phyloP scores from a whole-genome alignment of 2,888 invertebrate genomes.

The Cantharis flavilabris region DNA sequence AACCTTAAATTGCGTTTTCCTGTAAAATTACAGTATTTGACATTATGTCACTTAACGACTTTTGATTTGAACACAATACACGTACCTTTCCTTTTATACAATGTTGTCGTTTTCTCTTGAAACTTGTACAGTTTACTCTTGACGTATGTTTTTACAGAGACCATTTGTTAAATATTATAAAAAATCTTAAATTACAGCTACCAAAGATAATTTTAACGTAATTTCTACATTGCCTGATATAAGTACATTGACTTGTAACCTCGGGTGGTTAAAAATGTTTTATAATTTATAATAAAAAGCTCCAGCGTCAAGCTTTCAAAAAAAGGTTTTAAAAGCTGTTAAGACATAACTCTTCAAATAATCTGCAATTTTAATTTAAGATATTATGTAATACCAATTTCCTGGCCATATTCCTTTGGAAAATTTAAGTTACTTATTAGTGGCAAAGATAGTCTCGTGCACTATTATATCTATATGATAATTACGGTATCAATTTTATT shows the following conservation, averaged over 20 bases:
- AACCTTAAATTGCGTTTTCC: not conserved
- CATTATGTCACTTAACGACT: not conserved
- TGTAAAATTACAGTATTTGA: not conserved
- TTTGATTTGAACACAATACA: not conserved
- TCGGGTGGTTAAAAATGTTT: no score
- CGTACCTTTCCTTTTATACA: not conserved
- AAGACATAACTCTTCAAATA: not conserved
- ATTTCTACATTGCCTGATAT: no score
- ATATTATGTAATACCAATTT: not conserved
- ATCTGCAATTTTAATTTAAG: not conserved
- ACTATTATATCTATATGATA: no score
- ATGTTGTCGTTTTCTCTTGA: not conserved
- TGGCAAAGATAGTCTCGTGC: no score
- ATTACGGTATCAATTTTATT: no score
- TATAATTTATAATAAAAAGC: no score
- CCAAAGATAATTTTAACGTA: no score
- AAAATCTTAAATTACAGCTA: no score
- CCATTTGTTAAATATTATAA: not conserved
- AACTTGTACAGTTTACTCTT: not conserved
- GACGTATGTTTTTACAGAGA: not conserved
- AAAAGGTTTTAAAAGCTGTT: not conserved
- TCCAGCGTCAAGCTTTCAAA: no score
- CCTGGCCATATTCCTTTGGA: not conserved
- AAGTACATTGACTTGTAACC: not conserved
- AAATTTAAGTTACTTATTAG: not conserved